Base-by-base conservation (phyloP, 2,113 vertebrate genomes). In the Setophaga kirtlandii region DNA sequence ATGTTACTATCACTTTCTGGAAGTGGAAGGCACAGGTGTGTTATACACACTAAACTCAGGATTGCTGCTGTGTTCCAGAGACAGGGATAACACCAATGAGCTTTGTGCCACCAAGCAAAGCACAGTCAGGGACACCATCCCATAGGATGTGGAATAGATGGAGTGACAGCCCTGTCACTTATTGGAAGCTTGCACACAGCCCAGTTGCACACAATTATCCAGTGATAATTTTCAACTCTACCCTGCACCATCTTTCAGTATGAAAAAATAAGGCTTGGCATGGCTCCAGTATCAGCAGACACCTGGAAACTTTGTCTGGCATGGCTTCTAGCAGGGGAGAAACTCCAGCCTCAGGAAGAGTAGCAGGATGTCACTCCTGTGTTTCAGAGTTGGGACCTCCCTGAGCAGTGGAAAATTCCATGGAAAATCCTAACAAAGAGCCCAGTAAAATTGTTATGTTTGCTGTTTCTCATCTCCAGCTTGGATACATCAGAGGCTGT, bases 391-490 rank as follows among this genome's bases (percentile, higher is more conserved):
- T 9, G 1, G 35, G 56, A 78, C 50, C 4, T 78, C 30, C 27
- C 14, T 14, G 6, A 49, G 41, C 60, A n/a, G 12, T 87, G 73
- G 60, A 88, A 94, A 92, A 82, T 37, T 87, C 42, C 14, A 17
- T 16, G 58, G 58, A 71, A 85, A 93, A 79, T 69, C 20, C 67
- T 85, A 76, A 91, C 65, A 35, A 91, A 79, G 41, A 90, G 20
- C 63, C 50, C 78, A 87, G 22, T 55, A 76, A 94, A 85, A 69
- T 37, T 50, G 17, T 46, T 75, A 46, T 28, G 28, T 84, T 92
- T 81, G 75, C 60, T 78, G 27, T 20, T 95, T 91, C 84, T 62
- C 69, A 27, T 84, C 84, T 75, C 30, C 71, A 93, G 78, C 62
- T 65, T 77, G 50, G 49, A 47, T 65, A 70, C 55, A 86, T 50